Evolutionary conservation across 2,113 vertebrate genomes (phyloP), one percentile per base, ranked within the genome.

Genomic region (Calypte anna): DNA sequence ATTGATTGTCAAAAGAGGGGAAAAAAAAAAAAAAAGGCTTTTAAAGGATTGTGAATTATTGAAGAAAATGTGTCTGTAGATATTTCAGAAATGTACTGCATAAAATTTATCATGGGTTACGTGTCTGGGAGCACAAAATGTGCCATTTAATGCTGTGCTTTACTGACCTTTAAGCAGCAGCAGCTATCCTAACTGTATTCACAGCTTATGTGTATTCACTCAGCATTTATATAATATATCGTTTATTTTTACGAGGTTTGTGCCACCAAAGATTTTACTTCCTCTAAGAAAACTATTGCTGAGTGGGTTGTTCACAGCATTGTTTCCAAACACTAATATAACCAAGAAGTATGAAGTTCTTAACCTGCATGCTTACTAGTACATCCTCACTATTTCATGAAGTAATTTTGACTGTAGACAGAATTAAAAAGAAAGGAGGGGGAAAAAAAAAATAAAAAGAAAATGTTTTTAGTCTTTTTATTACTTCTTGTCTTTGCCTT

Each of bases 81-180:
- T 95, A 95, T 95, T 96, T 94, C 88, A 94, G 61, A 80, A 95
- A 90, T 62, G 61, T 69, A 95, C 77, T 53, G 82, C 91, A 91
- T 87, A 91, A 91, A 95, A 97, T 92, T 87, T 91, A 93, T 83
- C 93, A 94, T 8, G 66, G 94, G 91, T 96, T 94, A 96, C 79
- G 74, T 95, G 94, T 96, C 91, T 88, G 68, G 89, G 91, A 96
- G 84, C 76, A 94, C 91, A 96, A 91, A 93, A 90, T 76, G 84
- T 91, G 80, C 79, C 57, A 5, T 92, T 95, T 92, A 97, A 97
- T 93, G 93, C 92, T 86, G 91, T 94, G 94, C 92, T 91, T 86
- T 92, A 82, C 94, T 97, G 97, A 97, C 97, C 98, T 98, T 98
- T 97, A 92, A 94, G 96, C 80, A 96, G 91, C 87, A 93, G 91